Base-by-base conservation (phyloP, 2,888 invertebrate species). In the Acronicta leporina region DNA sequence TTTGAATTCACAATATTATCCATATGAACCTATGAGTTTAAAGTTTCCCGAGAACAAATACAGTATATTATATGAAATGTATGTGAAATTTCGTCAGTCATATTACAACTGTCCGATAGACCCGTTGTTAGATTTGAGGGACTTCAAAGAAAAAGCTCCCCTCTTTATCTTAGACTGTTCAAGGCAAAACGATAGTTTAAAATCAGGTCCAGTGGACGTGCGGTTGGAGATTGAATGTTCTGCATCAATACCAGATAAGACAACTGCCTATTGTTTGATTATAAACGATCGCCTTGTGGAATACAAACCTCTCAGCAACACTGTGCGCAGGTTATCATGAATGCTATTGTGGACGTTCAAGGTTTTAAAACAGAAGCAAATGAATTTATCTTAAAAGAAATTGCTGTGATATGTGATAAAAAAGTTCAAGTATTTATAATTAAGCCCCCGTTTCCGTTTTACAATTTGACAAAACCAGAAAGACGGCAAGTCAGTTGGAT, bases 131-230 rank as follows among this genome's bases (percentile, higher is more conserved):
- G 58, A 67, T 51, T 16, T 72, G 27, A 7, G 13, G 0, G 33
- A 60, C 11, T 75, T 79, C 57, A 73, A 73, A 60, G 46, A 69
- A 40, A 72, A 63, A 20, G 68, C 73, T 20, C 76, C 77, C 0
- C 49, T 80, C 2, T 73, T 77, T 59, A 61, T 80, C 10, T 64
- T 80, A 20, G 77, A 77, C 20, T 79, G 76, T 44, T 77, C 75
- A 41, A 55, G 74, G 48, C 77, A 79, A 65, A 72, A 67, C 43
- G 79, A 80, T n/a, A 60, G 25, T 44, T 13, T 75, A 7, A 74
- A 76, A 61, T 63, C 73, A 10, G 78, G 79, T 1, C 70, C 79
- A 9, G 69, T 77, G 8, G 73, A 80, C 46, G 75, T 78, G 0
- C 61, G 73, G 1, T 15, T 80, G 43, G 82, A 81, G 65, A 65